Conservation (phyloP, 2,797 vertebrate species). For the Pagetopsis macropterus region DNA sequence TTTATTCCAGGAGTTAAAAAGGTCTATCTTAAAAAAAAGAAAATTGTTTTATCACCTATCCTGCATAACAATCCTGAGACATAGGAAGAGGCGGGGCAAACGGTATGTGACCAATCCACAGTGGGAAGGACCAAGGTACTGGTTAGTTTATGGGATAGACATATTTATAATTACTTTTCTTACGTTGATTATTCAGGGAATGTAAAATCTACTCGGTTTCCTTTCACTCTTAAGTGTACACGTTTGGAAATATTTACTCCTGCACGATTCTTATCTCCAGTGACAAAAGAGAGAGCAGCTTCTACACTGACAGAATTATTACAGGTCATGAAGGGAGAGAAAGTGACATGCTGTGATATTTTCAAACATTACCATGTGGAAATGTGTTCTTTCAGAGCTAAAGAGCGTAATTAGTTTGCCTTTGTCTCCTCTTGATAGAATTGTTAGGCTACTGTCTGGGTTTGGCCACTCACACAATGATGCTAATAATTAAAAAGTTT, state of each 20-base stretch:
- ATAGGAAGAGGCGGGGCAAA: slow-evolving; percentile 36
- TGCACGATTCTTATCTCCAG: slow-evolving; percentile 13
- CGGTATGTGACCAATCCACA: slow-evolving; percentile 12
- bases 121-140: slow-evolving; percentile 10
- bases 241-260: slow-evolving; percentile 35
- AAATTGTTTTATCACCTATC: slow-evolving; percentile 1
- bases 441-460: slow-evolving; percentile 22
- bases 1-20: slow-evolving; percentile 55
- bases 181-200: background rate
- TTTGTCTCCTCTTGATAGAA: slow-evolving; percentile 48
- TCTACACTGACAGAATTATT: slow-evolving; percentile 34
- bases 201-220: slow-evolving; percentile 2
- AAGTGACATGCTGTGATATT: slow-evolving; percentile 40
- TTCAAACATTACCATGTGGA: slow-evolving; percentile 39
- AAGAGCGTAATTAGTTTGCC: slow-evolving; percentile 50
- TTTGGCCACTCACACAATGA: slow-evolving; percentile 19
- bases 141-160: background rate
- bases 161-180: background rate
- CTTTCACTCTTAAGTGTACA: slow-evolving; percentile 13
- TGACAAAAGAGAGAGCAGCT: slow-evolving; percentile 29
- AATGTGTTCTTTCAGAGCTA: slow-evolving; percentile 20
- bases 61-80: slow-evolving; percentile 8
- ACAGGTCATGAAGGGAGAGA: slow-evolving; percentile 40
- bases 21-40: slow-evolving; percentile 9
- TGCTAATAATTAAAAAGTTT: slow-evolving; percentile 58